A percentile compares a stretch with the other conserved stretches of the same genome.
These are phyloP conservation scores for Unio delphinus DNA, from an alignment of 2,888 invertebrate species.

Conservation along the genomic window DNA sequence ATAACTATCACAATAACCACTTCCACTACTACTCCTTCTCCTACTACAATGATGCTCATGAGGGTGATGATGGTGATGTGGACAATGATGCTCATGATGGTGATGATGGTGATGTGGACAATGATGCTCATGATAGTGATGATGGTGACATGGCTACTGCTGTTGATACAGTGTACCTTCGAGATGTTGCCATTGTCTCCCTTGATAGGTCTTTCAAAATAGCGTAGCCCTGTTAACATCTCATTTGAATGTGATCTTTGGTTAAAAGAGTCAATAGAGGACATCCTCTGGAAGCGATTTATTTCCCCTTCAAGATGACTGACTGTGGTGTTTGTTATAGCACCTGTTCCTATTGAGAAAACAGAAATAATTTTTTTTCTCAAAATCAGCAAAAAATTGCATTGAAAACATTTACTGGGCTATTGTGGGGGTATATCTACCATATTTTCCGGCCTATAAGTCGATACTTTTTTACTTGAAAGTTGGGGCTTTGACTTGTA, in stretches of 20 bases:
- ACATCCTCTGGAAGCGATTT: constrained; percentile 69
- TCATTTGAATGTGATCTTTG: constrained; percentile 76
- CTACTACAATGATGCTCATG: too few species aligned
- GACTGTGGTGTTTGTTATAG: constrained; percentile 66
- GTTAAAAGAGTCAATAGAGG: constrained; percentile 76
- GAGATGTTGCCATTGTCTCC: constrained; percentile 51
- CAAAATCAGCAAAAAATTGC: background rate
- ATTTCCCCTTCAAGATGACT: constrained; percentile 66
- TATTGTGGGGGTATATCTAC: too few species aligned
- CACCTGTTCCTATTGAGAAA: constrained; percentile 57
- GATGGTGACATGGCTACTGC: background rate
- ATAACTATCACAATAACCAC: too few species aligned
- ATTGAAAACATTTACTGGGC: too few species aligned
- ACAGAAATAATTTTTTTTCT: background rate
- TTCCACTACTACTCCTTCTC: too few species aligned
- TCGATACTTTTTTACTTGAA: too few species aligned
- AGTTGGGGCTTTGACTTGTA: too few species aligned
- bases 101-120: background rate
- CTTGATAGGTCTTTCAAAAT: constrained; percentile 72
- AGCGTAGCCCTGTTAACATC: constrained; percentile 75
- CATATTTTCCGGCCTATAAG: too few species aligned
- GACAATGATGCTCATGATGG: too few species aligned
- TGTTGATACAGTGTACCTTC: constrained; percentile 41
- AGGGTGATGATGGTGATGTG: too few species aligned
- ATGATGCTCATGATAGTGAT: background rate